phyloP scores from a whole-genome alignment of 2,113 vertebrate genomes.

The Pygoscelis antarcticus region DNA sequence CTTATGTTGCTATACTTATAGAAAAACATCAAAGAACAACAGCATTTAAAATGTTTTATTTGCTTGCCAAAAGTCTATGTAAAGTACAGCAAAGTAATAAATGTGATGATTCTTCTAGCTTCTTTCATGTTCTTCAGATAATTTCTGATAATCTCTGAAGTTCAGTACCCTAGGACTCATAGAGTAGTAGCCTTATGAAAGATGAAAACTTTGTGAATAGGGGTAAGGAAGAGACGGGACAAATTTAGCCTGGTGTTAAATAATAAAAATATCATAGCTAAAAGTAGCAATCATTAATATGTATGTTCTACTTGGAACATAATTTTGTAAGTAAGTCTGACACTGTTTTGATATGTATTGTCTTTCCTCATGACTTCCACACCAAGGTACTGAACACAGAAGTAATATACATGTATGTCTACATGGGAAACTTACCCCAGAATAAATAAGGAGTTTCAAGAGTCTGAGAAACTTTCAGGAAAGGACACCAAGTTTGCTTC shows the following conservation, averaged over 20 bases:
- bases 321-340: background rate
- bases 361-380: background rate
- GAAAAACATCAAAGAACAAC: background rate
- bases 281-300: background rate
- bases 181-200: background rate
- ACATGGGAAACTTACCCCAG: background rate
- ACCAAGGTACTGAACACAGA: background rate
- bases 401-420: background rate
- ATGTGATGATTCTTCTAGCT: background rate
- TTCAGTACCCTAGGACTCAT: background rate
- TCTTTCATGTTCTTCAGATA: background rate
- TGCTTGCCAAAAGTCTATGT: background rate
- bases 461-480: background rate
- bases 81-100: background rate
- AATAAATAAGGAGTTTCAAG: background rate
- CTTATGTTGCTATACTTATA: background rate
- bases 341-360: rapidly evolving
- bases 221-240: background rate
- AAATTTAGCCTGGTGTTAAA: background rate
- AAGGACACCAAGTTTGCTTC: background rate
- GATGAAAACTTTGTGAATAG: background rate
- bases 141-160: background rate
- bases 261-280: background rate
- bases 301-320: background rate
- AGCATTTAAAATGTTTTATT: background rate